A percentile compares a stretch with the other conserved stretches of the same genome.
These are phyloP conservation scores for Bilobella aurantiaca DNA, from an alignment of 1,140 invertebrate genomes.

Conservation along the genomic window DNA sequence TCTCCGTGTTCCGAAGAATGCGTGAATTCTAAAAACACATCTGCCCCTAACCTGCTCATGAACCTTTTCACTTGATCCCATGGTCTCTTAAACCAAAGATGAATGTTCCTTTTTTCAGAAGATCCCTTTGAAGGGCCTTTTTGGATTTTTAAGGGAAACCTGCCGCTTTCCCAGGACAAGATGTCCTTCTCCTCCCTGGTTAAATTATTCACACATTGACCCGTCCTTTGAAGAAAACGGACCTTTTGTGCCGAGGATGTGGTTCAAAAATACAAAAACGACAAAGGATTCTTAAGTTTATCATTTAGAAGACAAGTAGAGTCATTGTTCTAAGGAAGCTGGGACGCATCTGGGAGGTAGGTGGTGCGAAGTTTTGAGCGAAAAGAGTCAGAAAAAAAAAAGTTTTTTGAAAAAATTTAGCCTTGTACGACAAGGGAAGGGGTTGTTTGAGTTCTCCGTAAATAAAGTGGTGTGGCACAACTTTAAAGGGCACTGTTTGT, in stretches of 20 bases:
- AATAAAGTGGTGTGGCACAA: neutral
- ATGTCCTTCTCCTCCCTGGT: neutral
- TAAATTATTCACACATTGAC: constrained; percentile 6
- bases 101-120: neutral
- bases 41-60: neutral
- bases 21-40: neutral
- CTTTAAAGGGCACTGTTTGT: neutral
- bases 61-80: neutral
- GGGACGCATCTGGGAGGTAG: neutral
- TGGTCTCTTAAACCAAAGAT: neutral
- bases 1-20: neutral
- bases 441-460: neutral
- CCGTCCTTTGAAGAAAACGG: neutral
- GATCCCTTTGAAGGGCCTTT: neutral
- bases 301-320: neutral
- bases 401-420: too few species aligned
- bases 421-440: too few species aligned
- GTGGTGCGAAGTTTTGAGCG: neutral
- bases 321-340: neutral
- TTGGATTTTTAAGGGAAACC: neutral
- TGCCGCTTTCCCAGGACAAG: constrained; percentile 1
- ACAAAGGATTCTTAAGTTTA: neutral
- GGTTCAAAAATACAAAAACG: neutral
- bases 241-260: neutral
- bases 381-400: neutral